A percentile compares a stretch with the other conserved stretches of the same genome.
These are phyloP conservation scores for Montipora capitata DNA, from an alignment of 92 coral and sea anemone genomes.

Conservation along the genomic window DNA sequence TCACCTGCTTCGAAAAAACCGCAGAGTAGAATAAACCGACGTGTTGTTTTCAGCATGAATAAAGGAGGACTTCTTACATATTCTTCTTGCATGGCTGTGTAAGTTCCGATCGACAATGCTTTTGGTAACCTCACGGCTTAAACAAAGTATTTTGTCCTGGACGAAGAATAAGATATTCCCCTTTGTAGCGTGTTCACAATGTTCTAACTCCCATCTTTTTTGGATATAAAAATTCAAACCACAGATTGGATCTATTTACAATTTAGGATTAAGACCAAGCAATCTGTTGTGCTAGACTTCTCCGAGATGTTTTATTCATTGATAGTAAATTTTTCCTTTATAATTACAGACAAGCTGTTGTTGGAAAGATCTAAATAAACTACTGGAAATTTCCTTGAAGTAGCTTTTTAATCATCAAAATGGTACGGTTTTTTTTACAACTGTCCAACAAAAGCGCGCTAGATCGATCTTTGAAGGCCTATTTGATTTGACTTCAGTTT, in stretches of 20 bases:
- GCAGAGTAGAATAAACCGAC: slow-evolving; percentile 26
- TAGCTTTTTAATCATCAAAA: background rate
- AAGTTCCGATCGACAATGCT: too few species aligned
- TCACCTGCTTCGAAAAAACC: slow-evolving; percentile 42
- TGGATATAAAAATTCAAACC: background rate
- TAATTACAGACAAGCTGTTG: background rate
- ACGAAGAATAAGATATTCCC: background rate
- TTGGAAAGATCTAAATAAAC: background rate
- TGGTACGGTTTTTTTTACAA: too few species aligned
- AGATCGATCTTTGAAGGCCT: background rate
- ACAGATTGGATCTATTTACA: background rate
- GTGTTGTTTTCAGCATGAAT: background rate
- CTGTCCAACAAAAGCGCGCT: slow-evolving; percentile 13
- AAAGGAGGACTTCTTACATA: background rate
- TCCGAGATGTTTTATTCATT: background rate
- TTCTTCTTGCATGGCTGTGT: background rate
- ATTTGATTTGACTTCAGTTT: too few species aligned
- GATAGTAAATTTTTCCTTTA: background rate
- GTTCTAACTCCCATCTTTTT: background rate
- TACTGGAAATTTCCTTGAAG: background rate
- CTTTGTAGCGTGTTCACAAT: background rate
- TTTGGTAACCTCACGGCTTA: background rate
- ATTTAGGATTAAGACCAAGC: background rate
- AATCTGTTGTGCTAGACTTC: background rate
- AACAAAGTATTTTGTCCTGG: background rate